Conservation (phyloP, 2,113 vertebrate genomes). For the Lepidothrix coronata region DNA sequence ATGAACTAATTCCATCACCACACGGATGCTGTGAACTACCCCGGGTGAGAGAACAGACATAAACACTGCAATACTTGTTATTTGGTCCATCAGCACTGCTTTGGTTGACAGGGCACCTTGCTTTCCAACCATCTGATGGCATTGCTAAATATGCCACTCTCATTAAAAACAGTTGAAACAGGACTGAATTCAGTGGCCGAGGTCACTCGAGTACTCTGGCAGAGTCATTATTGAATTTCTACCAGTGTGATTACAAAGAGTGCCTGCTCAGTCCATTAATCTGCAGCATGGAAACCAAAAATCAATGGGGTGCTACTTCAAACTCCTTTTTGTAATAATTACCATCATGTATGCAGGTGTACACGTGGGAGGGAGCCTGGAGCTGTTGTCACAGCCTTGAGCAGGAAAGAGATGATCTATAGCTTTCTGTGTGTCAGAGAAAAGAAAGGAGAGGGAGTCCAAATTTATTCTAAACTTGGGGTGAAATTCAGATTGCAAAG, state of each 20-base stretch:
- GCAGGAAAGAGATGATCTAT: neutral
- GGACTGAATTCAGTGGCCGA: constrained; percentile 11
- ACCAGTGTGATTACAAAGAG: constrained; percentile 41
- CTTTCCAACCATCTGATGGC: neutral
- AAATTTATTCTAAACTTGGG: neutral
- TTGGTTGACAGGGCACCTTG: neutral
- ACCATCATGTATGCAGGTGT: neutral
- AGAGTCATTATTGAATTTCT: constrained; percentile 57
- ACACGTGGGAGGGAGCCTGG: neutral
- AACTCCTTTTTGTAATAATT: constrained; percentile 29
- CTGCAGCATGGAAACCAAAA: constrained; percentile 41
- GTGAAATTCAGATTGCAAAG: neutral
- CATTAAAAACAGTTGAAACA: neutral
- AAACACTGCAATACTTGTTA: neutral
- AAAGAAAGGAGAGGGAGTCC: neutral
- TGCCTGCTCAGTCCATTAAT: constrained; percentile 57
- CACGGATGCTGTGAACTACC: neutral
- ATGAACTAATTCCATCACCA: neutral
- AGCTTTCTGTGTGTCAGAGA: neutral
- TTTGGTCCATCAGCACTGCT: neutral
- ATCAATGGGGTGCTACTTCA: constrained; percentile 51
- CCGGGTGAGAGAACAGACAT: neutral
- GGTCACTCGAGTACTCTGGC: constrained; percentile 21
- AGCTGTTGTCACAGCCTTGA: neutral
- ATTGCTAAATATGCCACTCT: neutral